A percentile compares a stretch with the other conserved stretches of the same genome.
Conservation (phyloP, 2,797 vertebrate genomes). For the Gorsachius magnificus region DNA sequence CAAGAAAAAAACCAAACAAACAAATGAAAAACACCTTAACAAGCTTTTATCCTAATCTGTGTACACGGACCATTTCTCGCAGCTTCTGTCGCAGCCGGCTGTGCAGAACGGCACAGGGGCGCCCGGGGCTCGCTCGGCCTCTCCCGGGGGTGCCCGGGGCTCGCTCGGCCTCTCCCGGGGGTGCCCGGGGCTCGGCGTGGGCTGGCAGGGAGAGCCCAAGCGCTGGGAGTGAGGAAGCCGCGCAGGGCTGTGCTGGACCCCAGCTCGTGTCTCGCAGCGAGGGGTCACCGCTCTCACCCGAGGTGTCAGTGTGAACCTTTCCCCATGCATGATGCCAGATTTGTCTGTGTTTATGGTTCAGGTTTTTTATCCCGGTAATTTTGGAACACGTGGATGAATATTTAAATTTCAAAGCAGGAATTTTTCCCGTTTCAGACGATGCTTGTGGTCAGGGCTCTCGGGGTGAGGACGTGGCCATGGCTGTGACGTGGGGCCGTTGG, state of each 20-base stretch:
- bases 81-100: neutral
- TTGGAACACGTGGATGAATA: neutral
- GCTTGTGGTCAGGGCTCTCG: neutral
- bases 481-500: accelerated
- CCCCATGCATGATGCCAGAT: accelerated
- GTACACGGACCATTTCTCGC: accelerated
- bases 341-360: neutral
- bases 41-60: neutral
- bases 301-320: neutral
- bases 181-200: neutral
- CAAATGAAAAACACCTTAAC: neutral
- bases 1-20: too few relatives aligned
- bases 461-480: neutral
- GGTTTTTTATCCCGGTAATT: neutral
- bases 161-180: too few relatives aligned
- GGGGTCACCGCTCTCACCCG: neutral
- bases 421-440: neutral
- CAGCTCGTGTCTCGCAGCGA: neutral
- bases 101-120: too few relatives aligned
- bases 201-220: neutral
- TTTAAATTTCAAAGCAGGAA: neutral
- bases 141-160: too few relatives aligned
- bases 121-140: too few relatives aligned
- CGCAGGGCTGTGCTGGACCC: neutral
- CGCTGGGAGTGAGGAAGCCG: accelerated